Evolutionary conservation across 2,888 invertebrate genomes (phyloP).

Genomic region (Rhagonycha lutea): DNA sequence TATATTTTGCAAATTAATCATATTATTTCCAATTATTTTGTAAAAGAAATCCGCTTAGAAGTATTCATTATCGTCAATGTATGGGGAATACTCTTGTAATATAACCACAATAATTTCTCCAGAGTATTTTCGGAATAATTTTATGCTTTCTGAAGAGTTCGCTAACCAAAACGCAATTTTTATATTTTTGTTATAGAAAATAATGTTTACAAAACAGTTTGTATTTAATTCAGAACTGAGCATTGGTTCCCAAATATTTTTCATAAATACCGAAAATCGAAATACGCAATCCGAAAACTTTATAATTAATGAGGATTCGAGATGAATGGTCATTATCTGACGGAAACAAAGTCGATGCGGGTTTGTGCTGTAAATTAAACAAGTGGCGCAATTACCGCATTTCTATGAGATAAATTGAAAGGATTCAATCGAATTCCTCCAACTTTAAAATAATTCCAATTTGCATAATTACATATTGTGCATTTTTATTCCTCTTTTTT

Average conservation of each 20-base stretch:
- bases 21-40: background rate
- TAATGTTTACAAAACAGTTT: background rate
- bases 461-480: background rate
- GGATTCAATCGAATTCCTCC: conserved; percentile 28
- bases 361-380: conserved; percentile 47
- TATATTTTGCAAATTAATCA: background rate
- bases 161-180: background rate
- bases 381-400: conserved; percentile 48
- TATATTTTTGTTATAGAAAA: background rate
- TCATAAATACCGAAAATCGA: background rate
- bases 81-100: background rate
- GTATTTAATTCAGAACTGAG: background rate
- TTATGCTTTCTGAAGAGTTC: background rate
- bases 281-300: background rate
- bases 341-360: conserved; percentile 43
- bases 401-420: conserved; percentile 47
- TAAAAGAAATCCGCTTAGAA: background rate
- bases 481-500: background rate
- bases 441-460: background rate
- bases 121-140: background rate
- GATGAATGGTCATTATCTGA: conserved; percentile 33
- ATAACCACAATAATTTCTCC: background rate
- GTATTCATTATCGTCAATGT: background rate
- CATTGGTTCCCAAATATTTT: background rate
- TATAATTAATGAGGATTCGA: conserved; percentile 31